phyloP scores from a whole-genome alignment of 2,113 vertebrate species.

The Epinephelus moara region DNA sequence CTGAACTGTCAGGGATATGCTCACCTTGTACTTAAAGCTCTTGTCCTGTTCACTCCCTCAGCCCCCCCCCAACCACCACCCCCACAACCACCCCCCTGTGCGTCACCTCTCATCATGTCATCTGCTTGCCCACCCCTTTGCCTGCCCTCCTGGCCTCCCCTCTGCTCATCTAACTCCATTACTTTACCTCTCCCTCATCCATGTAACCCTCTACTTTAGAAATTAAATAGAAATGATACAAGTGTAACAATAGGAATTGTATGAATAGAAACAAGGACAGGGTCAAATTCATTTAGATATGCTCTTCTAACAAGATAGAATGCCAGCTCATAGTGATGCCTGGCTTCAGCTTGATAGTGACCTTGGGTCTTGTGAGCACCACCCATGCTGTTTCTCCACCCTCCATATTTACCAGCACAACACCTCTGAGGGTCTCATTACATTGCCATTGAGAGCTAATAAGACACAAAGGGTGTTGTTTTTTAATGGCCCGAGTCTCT shows the following conservation, averaged over 20 bases:
- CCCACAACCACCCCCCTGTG: not conserved
- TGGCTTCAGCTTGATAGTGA: not conserved
- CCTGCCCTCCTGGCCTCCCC: not conserved
- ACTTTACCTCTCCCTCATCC: not conserved
- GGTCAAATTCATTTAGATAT: not conserved
- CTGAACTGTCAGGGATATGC: conserved; percentile 1
- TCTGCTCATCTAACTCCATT: not conserved
- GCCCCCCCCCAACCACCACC: not conserved
- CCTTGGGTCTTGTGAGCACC: not conserved
- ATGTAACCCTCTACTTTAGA: not conserved
- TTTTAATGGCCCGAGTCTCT: conserved; percentile 23
- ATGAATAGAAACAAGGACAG: not conserved
- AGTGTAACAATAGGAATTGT: not conserved
- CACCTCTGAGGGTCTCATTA: conserved; percentile 31
- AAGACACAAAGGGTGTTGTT: conserved; percentile 46
- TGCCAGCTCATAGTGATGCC: not conserved
- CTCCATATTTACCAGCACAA: conserved; percentile 13
- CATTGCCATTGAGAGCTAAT: conserved; percentile 32
- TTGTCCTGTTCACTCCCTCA: conserved; percentile 7
- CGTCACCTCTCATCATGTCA: conserved; percentile 31
- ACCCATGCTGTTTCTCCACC: not conserved
- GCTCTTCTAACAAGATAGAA: not conserved
- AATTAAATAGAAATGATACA: not conserved
- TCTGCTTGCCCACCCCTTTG: not conserved
- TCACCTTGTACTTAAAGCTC: conserved; percentile 41